Conservation (phyloP, 2,113 vertebrate genomes). For the Camelus dromedarius region DNA sequence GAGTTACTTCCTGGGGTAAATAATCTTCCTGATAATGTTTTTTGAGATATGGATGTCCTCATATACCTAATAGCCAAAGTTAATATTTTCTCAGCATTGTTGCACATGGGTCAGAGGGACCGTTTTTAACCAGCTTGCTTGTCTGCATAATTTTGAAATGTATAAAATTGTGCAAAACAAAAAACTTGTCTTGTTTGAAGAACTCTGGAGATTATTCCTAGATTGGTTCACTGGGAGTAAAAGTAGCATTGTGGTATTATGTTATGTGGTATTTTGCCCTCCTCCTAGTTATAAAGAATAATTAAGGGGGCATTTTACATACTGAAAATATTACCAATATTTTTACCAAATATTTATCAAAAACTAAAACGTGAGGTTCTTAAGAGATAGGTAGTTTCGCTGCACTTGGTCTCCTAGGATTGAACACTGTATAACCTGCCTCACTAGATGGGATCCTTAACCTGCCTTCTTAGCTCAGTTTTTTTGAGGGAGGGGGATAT, state of each 20-base stretch:
- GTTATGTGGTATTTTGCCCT: constrained; percentile 34
- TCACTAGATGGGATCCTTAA: neutral
- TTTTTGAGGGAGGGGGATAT: neutral
- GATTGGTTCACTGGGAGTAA: constrained; percentile 9
- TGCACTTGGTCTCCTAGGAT: neutral
- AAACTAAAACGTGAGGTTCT: neutral
- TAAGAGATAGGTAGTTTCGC: neutral
- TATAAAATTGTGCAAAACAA: constrained; percentile 42
- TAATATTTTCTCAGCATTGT: constrained; percentile 1
- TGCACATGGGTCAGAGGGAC: neutral
- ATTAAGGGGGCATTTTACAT: constrained; percentile 10
- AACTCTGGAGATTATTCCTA: neutral
- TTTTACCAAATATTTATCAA: neutral
- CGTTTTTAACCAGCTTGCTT: neutral
- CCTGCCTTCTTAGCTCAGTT: neutral
- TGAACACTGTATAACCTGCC: neutral
- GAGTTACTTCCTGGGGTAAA: constrained; percentile 6
- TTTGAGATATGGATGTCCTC: neutral
- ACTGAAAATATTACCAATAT: neutral
- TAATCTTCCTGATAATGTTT: neutral
- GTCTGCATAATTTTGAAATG: constrained; percentile 51
- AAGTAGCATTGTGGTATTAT: constrained; percentile 30
- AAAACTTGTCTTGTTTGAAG: constrained; percentile 19
- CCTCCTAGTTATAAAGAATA: neutral
- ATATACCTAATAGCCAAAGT: neutral